Conservation (phyloP, 2,797 vertebrate genomes). For the Chloroceryle inda region DNA sequence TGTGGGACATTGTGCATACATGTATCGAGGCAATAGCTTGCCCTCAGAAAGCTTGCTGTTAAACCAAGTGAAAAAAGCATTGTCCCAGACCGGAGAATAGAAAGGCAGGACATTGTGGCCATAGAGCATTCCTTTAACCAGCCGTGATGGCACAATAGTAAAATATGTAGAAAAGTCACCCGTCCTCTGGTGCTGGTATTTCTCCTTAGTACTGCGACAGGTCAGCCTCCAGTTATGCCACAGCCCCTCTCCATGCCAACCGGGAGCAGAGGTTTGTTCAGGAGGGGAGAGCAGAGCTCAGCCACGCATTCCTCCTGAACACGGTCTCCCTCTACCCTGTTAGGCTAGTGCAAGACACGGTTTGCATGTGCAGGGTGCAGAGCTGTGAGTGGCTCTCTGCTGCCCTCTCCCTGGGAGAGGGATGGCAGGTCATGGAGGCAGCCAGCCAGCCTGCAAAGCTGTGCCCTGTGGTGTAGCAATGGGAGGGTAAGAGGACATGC, state of each 20-base stretch:
- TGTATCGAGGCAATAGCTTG: fast-evolving
- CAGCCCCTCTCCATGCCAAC: background rate
- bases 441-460: background rate
- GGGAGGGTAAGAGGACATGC: background rate
- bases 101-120: background rate
- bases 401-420: constrained; percentile 39
- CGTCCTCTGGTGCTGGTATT: background rate
- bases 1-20: fast-evolving
- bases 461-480: fast-evolving
- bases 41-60: background rate
- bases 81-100: background rate
- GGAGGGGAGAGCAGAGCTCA: background rate
- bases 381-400: constrained; percentile 10
- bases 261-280: background rate
- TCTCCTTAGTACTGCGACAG: background rate
- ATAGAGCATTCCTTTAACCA: background rate
- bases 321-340: background rate
- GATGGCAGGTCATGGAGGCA: background rate
- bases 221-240: background rate
- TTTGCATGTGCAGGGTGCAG: fast-evolving
- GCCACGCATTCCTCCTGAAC: background rate
- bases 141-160: background rate
- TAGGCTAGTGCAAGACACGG: background rate
- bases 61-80: background rate
- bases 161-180: background rate